Percentiles rank a stretch among this genome's conserved stretches.
Conservation (phyloP, 2,797 vertebrate species). For the Eupleurogrammus muticus region DNA sequence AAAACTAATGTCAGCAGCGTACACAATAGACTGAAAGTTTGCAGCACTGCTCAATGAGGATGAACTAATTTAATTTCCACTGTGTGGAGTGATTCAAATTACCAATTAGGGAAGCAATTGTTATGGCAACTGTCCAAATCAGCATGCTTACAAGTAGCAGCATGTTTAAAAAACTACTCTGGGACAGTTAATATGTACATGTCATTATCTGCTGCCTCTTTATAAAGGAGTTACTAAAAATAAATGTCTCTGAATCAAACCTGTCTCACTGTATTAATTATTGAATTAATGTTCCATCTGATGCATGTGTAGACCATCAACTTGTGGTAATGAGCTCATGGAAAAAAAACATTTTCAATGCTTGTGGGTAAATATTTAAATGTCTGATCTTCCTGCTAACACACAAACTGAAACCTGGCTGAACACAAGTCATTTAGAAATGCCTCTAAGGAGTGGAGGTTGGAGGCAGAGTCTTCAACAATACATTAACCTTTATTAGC, state of each 20-base stretch:
- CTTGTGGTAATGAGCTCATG: no score
- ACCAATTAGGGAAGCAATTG: conserved; percentile 9
- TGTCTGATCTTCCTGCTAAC: no score
- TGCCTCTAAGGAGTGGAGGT: no score
- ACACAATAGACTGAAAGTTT: neutral
- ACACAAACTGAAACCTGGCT: no score
- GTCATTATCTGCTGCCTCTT: conserved; percentile 10
- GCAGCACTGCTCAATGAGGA: neutral
- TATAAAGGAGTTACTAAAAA: conserved; percentile 8
- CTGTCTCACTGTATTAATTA: neutral
- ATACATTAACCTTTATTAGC: no score
- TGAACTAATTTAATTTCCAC: conserved; percentile 39
- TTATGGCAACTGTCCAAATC: conserved; percentile 14
- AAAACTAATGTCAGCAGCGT: neutral
- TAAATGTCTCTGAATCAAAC: conserved; percentile 33
- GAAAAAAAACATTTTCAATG: no score
- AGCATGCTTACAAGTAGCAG: neutral
- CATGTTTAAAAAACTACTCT: neutral
- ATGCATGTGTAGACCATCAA: neutral
- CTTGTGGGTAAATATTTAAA: no score
- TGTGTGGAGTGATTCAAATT: conserved; percentile 52
- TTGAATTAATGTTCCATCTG: neutral
- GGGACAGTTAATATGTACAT: neutral
- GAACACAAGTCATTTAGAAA: no score
- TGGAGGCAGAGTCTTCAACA: no score